phyloP scores from a whole-genome alignment of 2,888 invertebrate species.

The Amiota mariae region DNA sequence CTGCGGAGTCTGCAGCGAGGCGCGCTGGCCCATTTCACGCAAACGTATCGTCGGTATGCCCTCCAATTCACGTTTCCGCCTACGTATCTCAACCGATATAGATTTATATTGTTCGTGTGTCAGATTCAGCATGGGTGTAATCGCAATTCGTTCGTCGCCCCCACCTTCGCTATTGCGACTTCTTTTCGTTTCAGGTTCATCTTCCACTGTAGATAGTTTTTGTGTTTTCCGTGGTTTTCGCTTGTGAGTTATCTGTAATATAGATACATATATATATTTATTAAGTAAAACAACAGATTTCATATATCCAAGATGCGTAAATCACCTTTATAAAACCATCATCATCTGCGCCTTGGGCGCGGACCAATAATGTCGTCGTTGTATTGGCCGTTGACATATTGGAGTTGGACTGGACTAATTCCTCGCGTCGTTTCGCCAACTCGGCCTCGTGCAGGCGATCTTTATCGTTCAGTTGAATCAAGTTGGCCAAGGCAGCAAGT shows the following conservation, averaged over 20 bases:
- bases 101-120: slow-evolving; percentile 64
- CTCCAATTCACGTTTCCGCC: slow-evolving; percentile 73
- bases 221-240: slow-evolving; percentile 49
- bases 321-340: slow-evolving; percentile 60
- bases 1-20: slow-evolving; percentile 76
- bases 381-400: neutral
- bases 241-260: slow-evolving; percentile 51
- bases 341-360: slow-evolving; percentile 36
- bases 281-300: neutral
- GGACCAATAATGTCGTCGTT: neutral
- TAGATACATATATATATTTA: neutral
- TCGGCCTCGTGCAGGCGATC: slow-evolving; percentile 72
- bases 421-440: slow-evolving; percentile 40
- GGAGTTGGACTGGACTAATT: neutral
- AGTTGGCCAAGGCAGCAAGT: slow-evolving; percentile 77
- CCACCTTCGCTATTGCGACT: slow-evolving; percentile 47
- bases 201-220: slow-evolving; percentile 28
- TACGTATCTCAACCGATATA: slow-evolving; percentile 75
- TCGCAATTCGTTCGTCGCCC: slow-evolving; percentile 38
- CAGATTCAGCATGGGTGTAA: slow-evolving; percentile 38
- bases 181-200: slow-evolving; percentile 55
- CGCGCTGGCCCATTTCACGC: slow-evolving; percentile 79
- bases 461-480: slow-evolving; percentile 78
- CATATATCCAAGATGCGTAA: no score
- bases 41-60: slow-evolving; percentile 79